phyloP scores from a whole-genome alignment of 2,113 vertebrate species.

The Tamias sibiricus region DNA sequence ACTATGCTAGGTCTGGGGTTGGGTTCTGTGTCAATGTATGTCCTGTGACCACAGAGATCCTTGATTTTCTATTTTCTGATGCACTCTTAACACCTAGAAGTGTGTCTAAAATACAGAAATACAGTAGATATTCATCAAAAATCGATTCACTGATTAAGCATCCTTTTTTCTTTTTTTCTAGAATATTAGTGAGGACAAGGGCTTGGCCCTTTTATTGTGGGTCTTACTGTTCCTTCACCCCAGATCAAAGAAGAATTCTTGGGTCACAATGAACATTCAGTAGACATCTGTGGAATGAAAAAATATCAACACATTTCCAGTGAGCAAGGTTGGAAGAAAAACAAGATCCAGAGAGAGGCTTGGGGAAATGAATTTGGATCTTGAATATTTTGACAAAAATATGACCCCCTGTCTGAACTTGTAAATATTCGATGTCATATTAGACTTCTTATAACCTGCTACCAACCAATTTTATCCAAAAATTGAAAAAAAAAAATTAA shows the following conservation, averaged over 20 bases:
- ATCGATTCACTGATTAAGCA: neutral
- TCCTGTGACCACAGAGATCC: neutral
- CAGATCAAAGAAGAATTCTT: neutral
- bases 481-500: neutral
- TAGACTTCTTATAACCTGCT: neutral
- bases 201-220: no score
- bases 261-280: neutral
- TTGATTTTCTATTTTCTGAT: neutral
- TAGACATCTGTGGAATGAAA: neutral
- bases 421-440: neutral
- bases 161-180: neutral
- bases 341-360: neutral
- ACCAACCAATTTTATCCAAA: neutral
- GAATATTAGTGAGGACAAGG: neutral
- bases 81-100: neutral
- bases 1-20: fast-evolving
- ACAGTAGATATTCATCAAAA: neutral
- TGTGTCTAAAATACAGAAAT: neutral
- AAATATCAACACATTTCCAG: neutral
- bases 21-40: neutral
- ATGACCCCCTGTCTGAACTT: neutral
- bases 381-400: neutral
- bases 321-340: neutral
- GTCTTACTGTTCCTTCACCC: no score
- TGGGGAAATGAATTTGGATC: neutral